Percentiles rank a stretch among this genome's conserved stretches.
These are phyloP conservation scores for Diorhabda carinulata DNA, from an alignment of 1,140 invertebrate genomes.

Conservation along the genomic window DNA sequence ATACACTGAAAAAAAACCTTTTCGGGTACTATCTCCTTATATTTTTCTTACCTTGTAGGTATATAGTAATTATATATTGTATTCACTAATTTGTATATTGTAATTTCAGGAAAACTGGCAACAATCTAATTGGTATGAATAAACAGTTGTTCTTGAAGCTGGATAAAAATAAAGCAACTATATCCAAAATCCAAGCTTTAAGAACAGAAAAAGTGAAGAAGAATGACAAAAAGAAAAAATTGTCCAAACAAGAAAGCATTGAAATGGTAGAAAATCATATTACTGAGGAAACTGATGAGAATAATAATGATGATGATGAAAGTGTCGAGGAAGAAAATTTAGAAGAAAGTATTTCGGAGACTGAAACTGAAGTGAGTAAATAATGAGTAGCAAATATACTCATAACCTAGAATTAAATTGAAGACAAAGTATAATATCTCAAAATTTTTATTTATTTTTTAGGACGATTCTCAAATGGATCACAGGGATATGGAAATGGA, in stretches of 20 bases:
- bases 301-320: conserved; percentile 13
- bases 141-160: conserved; percentile 41
- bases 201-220: background rate
- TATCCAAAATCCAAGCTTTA: conserved; percentile 7
- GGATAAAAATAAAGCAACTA: conserved; percentile 16
- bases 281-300: background rate
- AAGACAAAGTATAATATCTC: too few species aligned
- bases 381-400: too few species aligned
- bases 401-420: too few species aligned
- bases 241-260: background rate
- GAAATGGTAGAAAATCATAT: background rate
- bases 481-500: too few species aligned
- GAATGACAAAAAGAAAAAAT: background rate
- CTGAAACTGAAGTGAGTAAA: too few species aligned
- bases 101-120: conserved; percentile 30
- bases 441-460: too few species aligned
- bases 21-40: too few species aligned
- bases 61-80: too few species aligned
- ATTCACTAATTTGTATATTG: too few species aligned
- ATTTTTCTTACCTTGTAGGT: too few species aligned
- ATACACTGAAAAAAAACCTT: too few species aligned
- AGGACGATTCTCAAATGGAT: too few species aligned
- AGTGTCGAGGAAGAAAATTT: background rate
- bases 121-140: conserved; percentile 40
- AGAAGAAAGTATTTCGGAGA: background rate